These are phyloP conservation scores for Troides aeacus DNA, from an alignment of 2,888 invertebrate genomes.

Conservation along the genomic window DNA sequence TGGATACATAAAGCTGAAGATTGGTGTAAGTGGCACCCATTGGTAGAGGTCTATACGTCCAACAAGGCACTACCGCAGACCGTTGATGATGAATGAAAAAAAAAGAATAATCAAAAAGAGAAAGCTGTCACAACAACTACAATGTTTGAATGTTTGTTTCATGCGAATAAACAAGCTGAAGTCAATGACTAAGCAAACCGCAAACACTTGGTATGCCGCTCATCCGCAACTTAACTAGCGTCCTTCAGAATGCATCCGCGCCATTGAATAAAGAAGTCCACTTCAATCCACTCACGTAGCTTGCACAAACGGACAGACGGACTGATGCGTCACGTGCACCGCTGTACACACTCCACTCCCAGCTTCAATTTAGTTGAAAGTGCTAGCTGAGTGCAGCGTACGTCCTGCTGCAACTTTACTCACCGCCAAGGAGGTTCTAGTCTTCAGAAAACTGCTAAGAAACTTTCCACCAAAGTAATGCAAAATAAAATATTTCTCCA, in stretches of 20 bases:
- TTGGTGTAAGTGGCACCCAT: too few species aligned
- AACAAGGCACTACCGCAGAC: not conserved
- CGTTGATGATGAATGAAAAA: not conserved
- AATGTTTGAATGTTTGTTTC: slow-evolving; percentile 17
- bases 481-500: slow-evolving; percentile 37
- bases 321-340: slow-evolving; percentile 64
- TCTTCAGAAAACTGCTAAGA: slow-evolving; percentile 38
- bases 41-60: not conserved
- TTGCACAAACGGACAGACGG: slow-evolving; percentile 58
- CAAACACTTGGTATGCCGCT: slow-evolving; percentile 54
- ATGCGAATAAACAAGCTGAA: slow-evolving; percentile 29
- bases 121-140: not conserved
- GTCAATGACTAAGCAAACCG: slow-evolving; percentile 41
- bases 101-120: not conserved
- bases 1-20: too few species aligned
- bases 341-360: slow-evolving; percentile 57
- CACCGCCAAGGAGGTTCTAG: slow-evolving; percentile 46
- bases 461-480: slow-evolving; percentile 47
- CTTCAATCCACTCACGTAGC: slow-evolving; percentile 67
- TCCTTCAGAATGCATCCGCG: slow-evolving; percentile 50
- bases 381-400: slow-evolving; percentile 59
- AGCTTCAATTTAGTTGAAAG: slow-evolving; percentile 78
- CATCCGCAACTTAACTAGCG: slow-evolving; percentile 45
- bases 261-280: slow-evolving; percentile 46
- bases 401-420: slow-evolving; percentile 59